These are phyloP conservation scores for Druceiella hillmani DNA, from an alignment of 2,888 invertebrate species.

Conservation along the genomic window DNA sequence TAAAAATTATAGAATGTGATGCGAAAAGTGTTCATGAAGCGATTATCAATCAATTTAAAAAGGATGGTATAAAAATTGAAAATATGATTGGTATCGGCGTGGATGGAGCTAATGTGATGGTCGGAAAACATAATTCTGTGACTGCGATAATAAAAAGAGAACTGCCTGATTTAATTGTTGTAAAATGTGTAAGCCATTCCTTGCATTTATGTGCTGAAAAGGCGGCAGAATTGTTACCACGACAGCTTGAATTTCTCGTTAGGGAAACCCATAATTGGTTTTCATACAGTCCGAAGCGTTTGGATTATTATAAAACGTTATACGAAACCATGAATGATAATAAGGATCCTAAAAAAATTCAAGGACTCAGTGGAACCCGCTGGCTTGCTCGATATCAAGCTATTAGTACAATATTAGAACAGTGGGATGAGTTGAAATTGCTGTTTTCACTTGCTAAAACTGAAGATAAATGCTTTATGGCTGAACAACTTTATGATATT, in stretches of 20 bases:
- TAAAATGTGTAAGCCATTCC: constrained; percentile 15
- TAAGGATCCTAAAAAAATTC: constrained; percentile 20
- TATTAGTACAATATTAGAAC: constrained; percentile 24
- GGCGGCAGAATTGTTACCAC: constrained; percentile 15
- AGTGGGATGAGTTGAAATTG: constrained; percentile 27
- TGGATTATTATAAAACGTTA: constrained; percentile 21
- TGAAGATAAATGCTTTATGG: constrained; percentile 25
- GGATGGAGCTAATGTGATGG: constrained; percentile 25
- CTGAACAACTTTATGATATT: constrained; percentile 23
- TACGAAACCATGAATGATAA: constrained; percentile 22
- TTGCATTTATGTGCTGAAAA: constrained; percentile 19
- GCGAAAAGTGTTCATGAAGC: constrained; percentile 12
- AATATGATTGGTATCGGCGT: constrained; percentile 23
- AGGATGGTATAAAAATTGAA: too few relatives aligned
- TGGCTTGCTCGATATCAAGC: constrained; percentile 24
- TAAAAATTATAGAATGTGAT: constrained; percentile 18
- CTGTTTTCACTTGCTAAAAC: constrained; percentile 24
- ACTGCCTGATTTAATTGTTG: constrained; percentile 15
- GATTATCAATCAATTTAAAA: constrained; percentile 14
- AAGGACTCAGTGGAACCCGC: constrained; percentile 23
- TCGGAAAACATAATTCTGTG: constrained; percentile 19
- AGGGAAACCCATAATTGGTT: constrained; percentile 26
- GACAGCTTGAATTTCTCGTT: constrained; percentile 23
- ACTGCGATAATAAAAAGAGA: constrained; percentile 19
- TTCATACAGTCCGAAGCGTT: constrained; percentile 24